Conservation (phyloP, 2,888 invertebrate species). For the Frankliniella intonsa region DNA sequence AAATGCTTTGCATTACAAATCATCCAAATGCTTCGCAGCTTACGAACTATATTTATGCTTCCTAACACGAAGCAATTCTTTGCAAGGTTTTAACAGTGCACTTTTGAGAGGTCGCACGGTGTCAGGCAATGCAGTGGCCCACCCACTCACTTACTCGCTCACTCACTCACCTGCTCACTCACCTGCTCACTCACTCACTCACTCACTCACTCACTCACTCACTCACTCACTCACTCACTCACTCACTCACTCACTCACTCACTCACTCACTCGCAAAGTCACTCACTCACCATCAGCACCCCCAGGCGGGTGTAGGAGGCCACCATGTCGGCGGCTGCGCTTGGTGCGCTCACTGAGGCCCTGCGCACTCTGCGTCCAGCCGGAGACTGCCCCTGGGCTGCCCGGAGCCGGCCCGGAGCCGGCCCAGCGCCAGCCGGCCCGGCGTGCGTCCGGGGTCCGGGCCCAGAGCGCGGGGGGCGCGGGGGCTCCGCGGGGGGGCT, state of each 20-base stretch:
- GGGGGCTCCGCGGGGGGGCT: too few relatives aligned
- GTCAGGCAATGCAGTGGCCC: too few relatives aligned
- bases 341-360: background rate
- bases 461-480: background rate
- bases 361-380: background rate
- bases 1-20: too few relatives aligned
- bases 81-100: too few relatives aligned
- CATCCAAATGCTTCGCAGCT: too few relatives aligned
- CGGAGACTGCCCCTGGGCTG: background rate
- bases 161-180: background rate
- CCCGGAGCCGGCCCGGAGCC: background rate
- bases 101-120: too few relatives aligned
- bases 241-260: background rate
- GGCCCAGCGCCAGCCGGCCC: background rate
- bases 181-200: background rate
- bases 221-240: background rate
- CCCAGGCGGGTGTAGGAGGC: background rate
- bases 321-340: constrained; percentile 3
- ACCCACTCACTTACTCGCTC: background rate
- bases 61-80: too few relatives aligned
- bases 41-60: too few relatives aligned
- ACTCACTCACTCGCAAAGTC: background rate
- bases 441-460: background rate
- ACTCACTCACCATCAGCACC: constrained; percentile 9
- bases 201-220: background rate